These are phyloP conservation scores for Cichlasoma orientale DNA, from an alignment of 2,797 vertebrate species.

Conservation along the genomic window DNA sequence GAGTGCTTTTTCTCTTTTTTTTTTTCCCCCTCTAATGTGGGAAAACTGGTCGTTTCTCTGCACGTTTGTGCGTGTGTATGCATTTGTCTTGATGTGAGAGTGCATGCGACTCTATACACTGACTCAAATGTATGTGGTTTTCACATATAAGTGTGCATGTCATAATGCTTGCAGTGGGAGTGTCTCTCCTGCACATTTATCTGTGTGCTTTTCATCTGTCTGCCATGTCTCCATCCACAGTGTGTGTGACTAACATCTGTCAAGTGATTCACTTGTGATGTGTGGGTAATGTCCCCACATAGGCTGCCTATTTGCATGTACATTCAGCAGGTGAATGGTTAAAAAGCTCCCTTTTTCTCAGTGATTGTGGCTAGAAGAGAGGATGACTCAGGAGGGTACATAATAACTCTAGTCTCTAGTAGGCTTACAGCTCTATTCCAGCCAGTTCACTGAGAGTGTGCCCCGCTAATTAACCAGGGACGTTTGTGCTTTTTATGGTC, in stretches of 20 bases:
- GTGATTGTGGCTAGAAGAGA: conserved; percentile 71
- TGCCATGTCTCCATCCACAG: conserved; percentile 27
- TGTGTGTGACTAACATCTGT: conserved; percentile 50
- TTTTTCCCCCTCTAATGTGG: conserved; percentile 29
- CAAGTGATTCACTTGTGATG: conserved; percentile 53
- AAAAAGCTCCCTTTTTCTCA: conserved; percentile 62
- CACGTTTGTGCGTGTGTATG: conserved; percentile 40
- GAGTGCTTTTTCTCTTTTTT: conserved; percentile 32
- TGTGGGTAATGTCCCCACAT: conserved; percentile 50
- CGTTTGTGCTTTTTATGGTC: conserved; percentile 34
- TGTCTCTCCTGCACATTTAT: conserved; percentile 43
- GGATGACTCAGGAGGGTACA: conserved; percentile 77
- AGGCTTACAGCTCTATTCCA: conserved; percentile 58
- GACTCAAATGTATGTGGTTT: conserved; percentile 45
- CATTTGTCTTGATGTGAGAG: conserved; percentile 27
- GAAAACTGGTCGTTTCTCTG: conserved; percentile 38
- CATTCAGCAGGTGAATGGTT: conserved; percentile 66
- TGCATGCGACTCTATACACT: conserved; percentile 42
- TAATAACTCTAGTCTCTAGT: conserved; percentile 65
- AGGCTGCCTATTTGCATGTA: conserved; percentile 37
- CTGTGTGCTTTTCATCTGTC: conserved; percentile 11
- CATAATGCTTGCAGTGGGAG: conserved; percentile 48
- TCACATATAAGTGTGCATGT: conserved; percentile 50
- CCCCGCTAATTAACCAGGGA: conserved; percentile 45
- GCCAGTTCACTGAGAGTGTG: conserved; percentile 50